Conservation (phyloP, 1,140 invertebrate genomes). For the Armadillidium nasatum region DNA sequence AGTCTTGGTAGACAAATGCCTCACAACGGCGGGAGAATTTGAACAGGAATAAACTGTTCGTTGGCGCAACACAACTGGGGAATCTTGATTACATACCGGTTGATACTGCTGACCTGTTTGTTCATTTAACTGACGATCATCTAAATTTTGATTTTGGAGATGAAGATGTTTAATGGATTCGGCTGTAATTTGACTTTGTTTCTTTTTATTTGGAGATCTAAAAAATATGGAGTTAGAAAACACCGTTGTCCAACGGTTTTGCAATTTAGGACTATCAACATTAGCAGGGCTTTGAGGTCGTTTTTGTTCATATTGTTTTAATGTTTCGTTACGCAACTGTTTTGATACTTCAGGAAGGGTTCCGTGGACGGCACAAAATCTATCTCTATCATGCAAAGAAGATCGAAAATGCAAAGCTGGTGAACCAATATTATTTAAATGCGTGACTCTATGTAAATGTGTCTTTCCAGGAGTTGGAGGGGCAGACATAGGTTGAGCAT, state of each 20-base stretch:
- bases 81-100: conserved; percentile 32
- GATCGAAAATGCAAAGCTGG: conserved; percentile 39
- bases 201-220: conserved; percentile 38
- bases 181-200: conserved; percentile 33
- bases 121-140: conserved; percentile 29
- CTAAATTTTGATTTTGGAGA: conserved; percentile 11
- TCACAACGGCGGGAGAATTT: conserved; percentile 22
- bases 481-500: conserved; percentile 40
- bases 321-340: not conserved
- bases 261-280: conserved; percentile 36
- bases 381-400: conserved; percentile 41
- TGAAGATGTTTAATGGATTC: conserved; percentile 30
- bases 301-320: not conserved
- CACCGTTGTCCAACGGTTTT: conserved; percentile 40
- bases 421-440: conserved; percentile 30
- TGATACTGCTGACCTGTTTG: conserved; percentile 35
- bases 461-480: conserved; percentile 42
- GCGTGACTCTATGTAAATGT: conserved; percentile 30
- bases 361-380: conserved; percentile 41
- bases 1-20: conserved; percentile 9
- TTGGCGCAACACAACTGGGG: conserved; percentile 34
- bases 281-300: not conserved
- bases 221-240: conserved; percentile 42
- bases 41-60: conserved; percentile 37
- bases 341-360: conserved; percentile 22